These are phyloP conservation scores for Samia ricini DNA, from an alignment of 1,140 invertebrate genomes.

Conservation along the genomic window DNA sequence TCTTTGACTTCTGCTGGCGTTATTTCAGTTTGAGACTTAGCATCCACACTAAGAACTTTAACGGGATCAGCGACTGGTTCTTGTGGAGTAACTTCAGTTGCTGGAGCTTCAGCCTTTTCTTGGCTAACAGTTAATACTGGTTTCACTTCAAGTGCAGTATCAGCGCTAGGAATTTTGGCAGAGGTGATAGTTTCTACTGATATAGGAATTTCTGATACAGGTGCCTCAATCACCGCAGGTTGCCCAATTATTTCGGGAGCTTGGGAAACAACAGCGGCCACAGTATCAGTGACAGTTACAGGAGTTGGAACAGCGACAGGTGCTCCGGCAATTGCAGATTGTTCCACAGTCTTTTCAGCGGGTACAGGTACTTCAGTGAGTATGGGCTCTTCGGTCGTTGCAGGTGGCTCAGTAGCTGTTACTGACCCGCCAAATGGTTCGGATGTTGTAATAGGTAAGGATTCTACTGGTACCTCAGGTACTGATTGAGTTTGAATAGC, in stretches of 20 bases:
- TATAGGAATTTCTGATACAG: constrained; percentile 21
- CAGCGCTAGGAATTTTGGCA: constrained; percentile 11
- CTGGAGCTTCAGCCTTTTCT: neutral
- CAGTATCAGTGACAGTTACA: neutral
- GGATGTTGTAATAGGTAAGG: too few relatives aligned
- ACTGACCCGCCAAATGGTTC: neutral
- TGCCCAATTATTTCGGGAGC: neutral
- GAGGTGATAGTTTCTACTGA: constrained; percentile 21
- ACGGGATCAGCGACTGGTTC: neutral
- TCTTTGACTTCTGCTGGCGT: neutral
- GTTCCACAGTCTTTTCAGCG: neutral
- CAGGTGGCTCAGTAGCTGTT: neutral
- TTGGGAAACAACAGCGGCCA: neutral
- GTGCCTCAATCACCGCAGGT: neutral
- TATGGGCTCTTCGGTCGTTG: neutral
- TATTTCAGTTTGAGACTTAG: neutral
- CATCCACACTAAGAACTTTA: neutral
- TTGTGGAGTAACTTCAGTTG: neutral
- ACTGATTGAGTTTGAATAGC: neutral
- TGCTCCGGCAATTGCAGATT: neutral
- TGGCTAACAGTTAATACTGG: neutral
- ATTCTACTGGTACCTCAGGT: neutral
- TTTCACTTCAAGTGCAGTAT: constrained; percentile 11
- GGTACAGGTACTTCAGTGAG: neutral
- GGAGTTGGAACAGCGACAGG: neutral